phyloP scores from a whole-genome alignment of 92 coral and sea anemone species.

The Porites cylindrica region DNA sequence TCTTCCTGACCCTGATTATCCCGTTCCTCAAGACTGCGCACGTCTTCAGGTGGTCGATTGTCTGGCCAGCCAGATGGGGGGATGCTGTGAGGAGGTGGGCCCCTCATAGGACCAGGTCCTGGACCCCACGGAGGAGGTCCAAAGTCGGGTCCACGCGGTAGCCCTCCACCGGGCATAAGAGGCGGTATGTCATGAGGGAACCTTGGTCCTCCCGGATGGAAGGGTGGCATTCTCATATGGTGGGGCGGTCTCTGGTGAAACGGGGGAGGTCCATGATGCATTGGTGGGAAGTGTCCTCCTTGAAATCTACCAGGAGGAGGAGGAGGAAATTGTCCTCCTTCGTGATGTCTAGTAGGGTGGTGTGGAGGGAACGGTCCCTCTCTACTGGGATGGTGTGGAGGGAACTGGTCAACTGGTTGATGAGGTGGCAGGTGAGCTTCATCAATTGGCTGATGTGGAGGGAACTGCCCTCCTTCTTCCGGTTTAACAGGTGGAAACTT shows the following conservation, averaged over 20 bases:
- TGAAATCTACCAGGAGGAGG: constrained; percentile 69
- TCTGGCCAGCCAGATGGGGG: constrained; percentile 70
- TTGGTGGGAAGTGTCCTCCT: constrained; percentile 43
- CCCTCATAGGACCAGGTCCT: constrained; percentile 77
- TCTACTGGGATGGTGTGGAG: constrained; percentile 42
- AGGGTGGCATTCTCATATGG: constrained; percentile 65
- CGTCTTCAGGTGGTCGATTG: constrained; percentile 64
- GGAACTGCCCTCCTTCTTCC: constrained; percentile 23
- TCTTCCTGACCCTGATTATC: constrained; percentile 16
- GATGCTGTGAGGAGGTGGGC: constrained; percentile 64
- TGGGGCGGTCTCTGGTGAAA: constrained; percentile 66
- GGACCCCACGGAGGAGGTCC: constrained; percentile 79
- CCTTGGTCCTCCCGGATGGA: constrained; percentile 76
- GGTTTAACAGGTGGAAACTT: constrained; percentile 46
- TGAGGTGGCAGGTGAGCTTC: constrained; percentile 59
- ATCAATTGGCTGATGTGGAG: constrained; percentile 28
- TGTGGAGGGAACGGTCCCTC: constrained; percentile 42
- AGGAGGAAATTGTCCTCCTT: constrained; percentile 52
- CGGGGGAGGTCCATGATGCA: constrained; percentile 58
- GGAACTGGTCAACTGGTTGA: constrained; percentile 44
- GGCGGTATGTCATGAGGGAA: constrained; percentile 60
- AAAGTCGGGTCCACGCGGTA: constrained; percentile 61
- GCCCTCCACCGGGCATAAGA: constrained; percentile 45
- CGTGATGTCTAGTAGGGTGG: constrained; percentile 52
- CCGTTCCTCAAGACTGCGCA: constrained; percentile 34